Base-by-base conservation (phyloP, 1,140 invertebrate species). In the Musca domestica region DNA sequence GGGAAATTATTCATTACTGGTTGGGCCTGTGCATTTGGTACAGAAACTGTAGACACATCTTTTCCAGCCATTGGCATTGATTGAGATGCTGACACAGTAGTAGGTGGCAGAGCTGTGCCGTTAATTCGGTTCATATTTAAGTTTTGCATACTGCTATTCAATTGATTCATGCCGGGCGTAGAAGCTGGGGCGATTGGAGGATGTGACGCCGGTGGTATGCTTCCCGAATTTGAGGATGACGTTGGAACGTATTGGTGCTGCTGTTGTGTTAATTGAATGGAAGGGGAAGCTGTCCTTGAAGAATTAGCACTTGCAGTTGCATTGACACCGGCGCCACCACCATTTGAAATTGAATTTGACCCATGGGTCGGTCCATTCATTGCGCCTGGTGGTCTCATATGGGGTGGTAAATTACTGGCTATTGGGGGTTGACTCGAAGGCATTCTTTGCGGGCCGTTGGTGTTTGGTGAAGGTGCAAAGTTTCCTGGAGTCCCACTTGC, bases 221-320 rank as follows among this genome's bases (percentile, higher is more conserved):
- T 63, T 69, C 47, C 56, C 61, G 68, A 19, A 65, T 67, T 34
- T 47, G 58, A 1, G 22, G 23, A 46, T 68, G 23, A 23, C 10
- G 34, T 5, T 41, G 34, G 34, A 12, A 49, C 49, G 23, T 23
- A 23, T 41, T 46, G 48, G 20, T 52, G 47, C 30, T 65, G 41
- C 17, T 70, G 69, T 23, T 51, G 19, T 14, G 64, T 56, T 64
- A 49, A 66, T 48, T 67, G 27, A n/a, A 74, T 30, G 6, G 75
- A 71, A 6, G 78, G 75, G 17, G 78, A 78, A 7, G 75, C 74
- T 19, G 78, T 80, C 22, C 78, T 73, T 15, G 78, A 80, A 17
- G 78, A 80, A 17, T 76, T 75, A 25, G 70, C 70, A 64, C 78
- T 80, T 2, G 68, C 23, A 25, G 69, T 64, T 3, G 74, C 74